Evolutionary conservation across 2,888 invertebrate genomes (phyloP).

Genomic region (Corbicula japonica): DNA sequence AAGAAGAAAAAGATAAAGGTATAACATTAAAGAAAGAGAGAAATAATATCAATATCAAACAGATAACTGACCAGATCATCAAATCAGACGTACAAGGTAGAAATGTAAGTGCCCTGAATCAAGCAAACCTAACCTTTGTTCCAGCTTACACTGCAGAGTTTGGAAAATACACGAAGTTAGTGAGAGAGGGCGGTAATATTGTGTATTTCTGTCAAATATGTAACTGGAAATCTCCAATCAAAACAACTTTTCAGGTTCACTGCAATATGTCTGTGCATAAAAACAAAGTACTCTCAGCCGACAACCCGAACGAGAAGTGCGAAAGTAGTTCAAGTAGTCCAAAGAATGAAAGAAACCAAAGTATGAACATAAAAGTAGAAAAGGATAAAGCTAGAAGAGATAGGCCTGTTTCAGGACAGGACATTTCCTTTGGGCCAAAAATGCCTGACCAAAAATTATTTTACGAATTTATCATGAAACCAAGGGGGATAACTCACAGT

Average conservation of each 20-base stretch:
- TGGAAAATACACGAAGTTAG: constrained; percentile 78
- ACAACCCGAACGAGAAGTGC: constrained; percentile 44
- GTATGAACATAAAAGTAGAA: constrained; percentile 2
- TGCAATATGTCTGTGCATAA: constrained; percentile 71
- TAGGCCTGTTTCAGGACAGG: constrained; percentile 2
- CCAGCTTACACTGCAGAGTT: constrained; percentile 77
- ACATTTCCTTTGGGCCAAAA: constrained; percentile 27
- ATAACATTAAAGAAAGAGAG: constrained; percentile 1
- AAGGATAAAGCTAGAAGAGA: constrained; percentile 4
- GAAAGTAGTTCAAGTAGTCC: constrained; percentile 18
- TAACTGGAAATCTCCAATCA: constrained; percentile 79
- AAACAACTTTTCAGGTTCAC: constrained; percentile 76
- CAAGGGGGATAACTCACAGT: constrained; percentile 21
- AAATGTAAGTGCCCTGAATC: constrained; percentile 16
- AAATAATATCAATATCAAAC: constrained; percentile 55
- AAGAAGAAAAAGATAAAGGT: constrained; percentile 1
- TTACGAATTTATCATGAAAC: constrained; percentile 39
- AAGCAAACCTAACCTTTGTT: constrained; percentile 43
- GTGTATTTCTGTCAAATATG: constrained; percentile 82
- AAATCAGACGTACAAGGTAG: constrained; percentile 60
- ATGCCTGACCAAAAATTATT: constrained; percentile 42
- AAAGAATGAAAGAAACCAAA: constrained; percentile 11
- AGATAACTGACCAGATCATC: constrained; percentile 75
- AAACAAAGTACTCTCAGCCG: constrained; percentile 67
- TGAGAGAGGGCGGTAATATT: constrained; percentile 80